Base-by-base conservation (phyloP, 2,888 invertebrate species). In the Drosophila heteroneura region DNA sequence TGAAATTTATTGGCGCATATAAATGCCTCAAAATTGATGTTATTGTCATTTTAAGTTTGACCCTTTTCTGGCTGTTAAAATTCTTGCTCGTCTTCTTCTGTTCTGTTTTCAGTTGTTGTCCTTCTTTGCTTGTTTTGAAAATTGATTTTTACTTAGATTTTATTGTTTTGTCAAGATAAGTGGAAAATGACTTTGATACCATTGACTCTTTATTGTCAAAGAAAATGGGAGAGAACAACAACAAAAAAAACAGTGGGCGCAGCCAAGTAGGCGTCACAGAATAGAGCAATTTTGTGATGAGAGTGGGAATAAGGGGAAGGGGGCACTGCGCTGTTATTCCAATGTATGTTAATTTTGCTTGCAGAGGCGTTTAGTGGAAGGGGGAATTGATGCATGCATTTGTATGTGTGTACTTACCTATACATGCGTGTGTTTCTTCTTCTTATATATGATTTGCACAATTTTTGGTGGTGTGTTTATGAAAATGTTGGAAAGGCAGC, bases 1-100 rank as follows among this genome's bases (percentile, higher is more conserved):
- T 81, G 79, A 85, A 88, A 88, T 88, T 88, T 88, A 88, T 88
- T 88, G 90, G 88, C 88, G 91, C 91, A 88, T 88, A 88, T 88
- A 88, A 91, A 88, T 88, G 90, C 90, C 82, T 91, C 81, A 79
- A 91, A 88, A 91, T 91, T 90, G 83, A 91, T 88, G 91, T 88
- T 90, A 89, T 91, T 88, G 91, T 91, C 88, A 88, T 83, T 89
- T 74, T 70, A 68, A 70, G 70, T 67, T 79, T 72, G 67, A 73
- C 78, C 72, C 80, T 67, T 70, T 74, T 68, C 68, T 49, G 61
- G 53, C 59, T 62, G 44, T 72, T 73, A 62, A 75, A 77, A 74
- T 74, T 76, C 63, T 74, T 71, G 57, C 60, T 60, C 63, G 47
- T 59, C 51, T 49, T 69, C 60, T 81, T 54, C 9, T 59, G 47